Base-by-base conservation (phyloP, 1,140 invertebrate genomes). In the Habropoda laboriosa region DNA sequence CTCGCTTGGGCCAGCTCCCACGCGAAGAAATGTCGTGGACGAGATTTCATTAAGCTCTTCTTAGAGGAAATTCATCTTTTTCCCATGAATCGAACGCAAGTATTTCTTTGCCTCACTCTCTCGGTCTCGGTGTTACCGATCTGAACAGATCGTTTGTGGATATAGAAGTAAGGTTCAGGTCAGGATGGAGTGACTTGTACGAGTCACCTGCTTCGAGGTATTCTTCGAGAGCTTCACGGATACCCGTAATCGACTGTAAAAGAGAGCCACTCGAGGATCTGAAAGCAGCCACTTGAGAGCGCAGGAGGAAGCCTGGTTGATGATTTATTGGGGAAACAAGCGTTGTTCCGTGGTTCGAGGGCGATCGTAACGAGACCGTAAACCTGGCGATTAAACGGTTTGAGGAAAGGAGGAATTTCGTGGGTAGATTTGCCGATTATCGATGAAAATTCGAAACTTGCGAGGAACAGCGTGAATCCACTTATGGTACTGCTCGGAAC, bases 21-120 rank as follows among this genome's bases (percentile, higher is more conserved):
- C 90, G 91, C 88, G 86, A 83, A 88, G 87, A 87, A 92, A 86
- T 88, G 88, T 91, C 75, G 82, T 86, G 90, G 83, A 90, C 85
- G 86, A 70, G 88, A 91, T 91, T 92, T 91, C 86, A 90, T 90
- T 89, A 89, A 83, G 24, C 51, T 40, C 72, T 79, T 66, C 51
- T 27, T 24, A n/a, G 51, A 35, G 13, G n/a, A 27, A 24, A 24
- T 24, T 42, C 8, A 12, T 40, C 47, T 35, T 21, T 85, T 79
- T 85, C 80, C 67, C 83, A 79, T 66, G 67, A 57, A 49, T 60
- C 42, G 27, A 18, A 12, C 7, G 35, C 27, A 13, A 60, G 32
- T 32, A 21, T 7, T 6, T 18, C 12, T 35, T 16, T 8, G 7
- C 1, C 18, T 64, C 24, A n/a, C 3, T 1, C 38, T 12, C 38